phyloP scores from a whole-genome alignment of 1,140 invertebrate species.

The Maniola jurtina region DNA sequence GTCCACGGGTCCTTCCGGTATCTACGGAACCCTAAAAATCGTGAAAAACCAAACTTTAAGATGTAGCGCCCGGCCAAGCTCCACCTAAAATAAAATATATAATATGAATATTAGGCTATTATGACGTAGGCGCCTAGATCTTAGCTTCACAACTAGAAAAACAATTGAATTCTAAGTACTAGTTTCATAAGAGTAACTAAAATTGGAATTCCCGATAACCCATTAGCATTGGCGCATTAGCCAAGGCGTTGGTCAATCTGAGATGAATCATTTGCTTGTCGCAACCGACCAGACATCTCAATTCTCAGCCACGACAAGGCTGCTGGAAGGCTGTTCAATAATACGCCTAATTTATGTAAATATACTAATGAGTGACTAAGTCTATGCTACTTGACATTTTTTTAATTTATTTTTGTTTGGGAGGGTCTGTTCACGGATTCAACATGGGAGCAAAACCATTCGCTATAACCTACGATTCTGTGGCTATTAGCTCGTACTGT shows the following conservation, averaged over 20 bases:
- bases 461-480: too few species aligned
- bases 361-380: not conserved
- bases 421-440: too few species aligned
- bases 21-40: too few species aligned
- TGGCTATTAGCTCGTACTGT: too few species aligned
- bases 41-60: too few species aligned
- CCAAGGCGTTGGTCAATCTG: not conserved
- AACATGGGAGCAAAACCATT: too few species aligned
- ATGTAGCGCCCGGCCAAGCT: too few species aligned
- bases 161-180: not conserved
- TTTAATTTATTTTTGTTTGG: too few species aligned
- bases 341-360: not conserved
- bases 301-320: not conserved
- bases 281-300: not conserved
- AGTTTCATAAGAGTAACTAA: not conserved
- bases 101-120: too few species aligned
- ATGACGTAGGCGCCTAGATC: not conserved
- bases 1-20: too few species aligned
- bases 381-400: not conserved
- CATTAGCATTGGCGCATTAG: not conserved
- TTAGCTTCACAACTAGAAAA: not conserved
- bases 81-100: too few species aligned
- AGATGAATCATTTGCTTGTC: not conserved
- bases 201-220: not conserved
- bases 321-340: not conserved